phyloP scores from a whole-genome alignment of 2,888 invertebrate species.

The Chironomus riparius region DNA sequence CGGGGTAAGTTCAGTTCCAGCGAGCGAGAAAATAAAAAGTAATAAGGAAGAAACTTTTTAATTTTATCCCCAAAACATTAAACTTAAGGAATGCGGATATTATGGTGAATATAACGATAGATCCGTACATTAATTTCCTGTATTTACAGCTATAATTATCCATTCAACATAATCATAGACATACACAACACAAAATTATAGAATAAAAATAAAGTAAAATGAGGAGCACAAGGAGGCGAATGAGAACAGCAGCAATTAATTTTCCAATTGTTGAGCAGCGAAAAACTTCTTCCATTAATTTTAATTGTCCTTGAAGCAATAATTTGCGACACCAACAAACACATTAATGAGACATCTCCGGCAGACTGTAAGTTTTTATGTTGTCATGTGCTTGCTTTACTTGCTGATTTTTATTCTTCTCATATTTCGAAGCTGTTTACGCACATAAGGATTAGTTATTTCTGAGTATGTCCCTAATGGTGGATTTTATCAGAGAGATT shows the following conservation, averaged over 20 bases:
- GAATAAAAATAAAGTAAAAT: neutral
- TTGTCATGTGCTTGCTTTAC: neutral
- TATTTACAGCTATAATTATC: constrained; percentile 2
- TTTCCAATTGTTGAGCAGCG: constrained; percentile 25
- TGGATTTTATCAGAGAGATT: too few species aligned
- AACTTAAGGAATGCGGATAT: neutral
- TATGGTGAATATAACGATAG: neutral
- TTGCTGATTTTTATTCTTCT: neutral
- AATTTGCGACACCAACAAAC: constrained; percentile 23
- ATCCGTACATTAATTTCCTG: neutral
- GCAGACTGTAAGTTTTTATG: constrained; percentile 6
- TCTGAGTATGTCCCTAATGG: too few species aligned
- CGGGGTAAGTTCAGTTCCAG: too few species aligned
- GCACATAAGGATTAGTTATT: too few species aligned
- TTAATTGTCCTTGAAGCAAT: constrained; percentile 26
- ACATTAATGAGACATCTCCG: constrained; percentile 21
- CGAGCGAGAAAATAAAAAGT: neutral
- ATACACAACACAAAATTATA: neutral
- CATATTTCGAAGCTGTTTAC: too few species aligned
- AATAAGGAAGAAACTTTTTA: neutral
- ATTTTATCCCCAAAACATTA: neutral
- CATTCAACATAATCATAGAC: neutral
- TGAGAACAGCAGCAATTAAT: constrained; percentile 17
- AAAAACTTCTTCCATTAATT: constrained; percentile 19
- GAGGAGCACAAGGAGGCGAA: neutral